A percentile compares a stretch with the other conserved stretches of the same genome.
Evolutionary conservation across 2,113 vertebrate species (phyloP).

Genomic region (Theristicus caerulescens): DNA sequence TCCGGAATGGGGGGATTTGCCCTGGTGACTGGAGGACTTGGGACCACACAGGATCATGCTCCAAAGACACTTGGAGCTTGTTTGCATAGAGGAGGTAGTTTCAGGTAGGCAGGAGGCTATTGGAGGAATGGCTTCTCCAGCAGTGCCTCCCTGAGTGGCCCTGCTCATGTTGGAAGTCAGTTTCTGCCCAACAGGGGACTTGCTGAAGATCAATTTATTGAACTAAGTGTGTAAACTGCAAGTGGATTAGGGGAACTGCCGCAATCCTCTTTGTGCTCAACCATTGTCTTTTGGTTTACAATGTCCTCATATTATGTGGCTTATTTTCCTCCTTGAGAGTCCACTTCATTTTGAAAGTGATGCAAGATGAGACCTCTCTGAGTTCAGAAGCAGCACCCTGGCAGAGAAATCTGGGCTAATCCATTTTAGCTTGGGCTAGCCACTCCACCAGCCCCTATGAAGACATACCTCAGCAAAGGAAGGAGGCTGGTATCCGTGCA

Average conservation of each 20-base stretch:
- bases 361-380: neutral
- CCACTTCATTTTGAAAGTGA: neutral
- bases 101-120: neutral
- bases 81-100: neutral
- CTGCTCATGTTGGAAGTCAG: neutral
- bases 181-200: neutral
- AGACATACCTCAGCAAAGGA: neutral
- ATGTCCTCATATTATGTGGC: neutral
- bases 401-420: neutral
- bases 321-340: neutral
- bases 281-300: neutral
- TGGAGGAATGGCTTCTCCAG: neutral
- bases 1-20: neutral
- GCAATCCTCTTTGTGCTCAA: neutral
- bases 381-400: neutral
- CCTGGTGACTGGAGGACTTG: neutral
- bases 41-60: rapidly evolving
- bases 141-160: neutral
- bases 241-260: neutral
- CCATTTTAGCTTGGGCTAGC: neutral
- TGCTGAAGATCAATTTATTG: neutral
- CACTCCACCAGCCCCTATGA: neutral
- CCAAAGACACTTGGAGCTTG: neutral
- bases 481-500: neutral
- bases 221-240: neutral